These are phyloP conservation scores for Argynnis bischoffii DNA, from an alignment of 2,888 invertebrate genomes.

Conservation along the genomic window DNA sequence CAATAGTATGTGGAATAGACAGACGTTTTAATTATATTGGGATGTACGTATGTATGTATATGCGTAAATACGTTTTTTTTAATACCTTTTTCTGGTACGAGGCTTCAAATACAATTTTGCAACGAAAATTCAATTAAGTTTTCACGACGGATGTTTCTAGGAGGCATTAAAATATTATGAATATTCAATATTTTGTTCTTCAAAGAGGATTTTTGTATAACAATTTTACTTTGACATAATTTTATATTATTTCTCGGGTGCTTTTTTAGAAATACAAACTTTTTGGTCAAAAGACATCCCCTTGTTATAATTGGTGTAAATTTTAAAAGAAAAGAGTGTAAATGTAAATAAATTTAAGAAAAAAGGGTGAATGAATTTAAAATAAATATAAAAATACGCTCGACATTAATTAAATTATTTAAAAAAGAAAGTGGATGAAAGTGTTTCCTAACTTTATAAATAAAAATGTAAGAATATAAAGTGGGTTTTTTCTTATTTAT, in stretches of 20 bases:
- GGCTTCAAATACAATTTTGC: slow-evolving; percentile 32
- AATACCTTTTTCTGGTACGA: not conserved
- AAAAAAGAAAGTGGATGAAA: too few species aligned
- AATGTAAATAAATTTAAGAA: not conserved
- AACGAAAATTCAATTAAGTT: slow-evolving; percentile 42
- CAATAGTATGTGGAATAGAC: too few species aligned
- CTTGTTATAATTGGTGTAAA: slow-evolving; percentile 13
- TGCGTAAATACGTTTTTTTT: not conserved
- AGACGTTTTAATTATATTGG: too few species aligned
- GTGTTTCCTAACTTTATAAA: too few species aligned
- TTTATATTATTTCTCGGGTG: slow-evolving; percentile 7
- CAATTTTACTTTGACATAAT: slow-evolving; percentile 17
- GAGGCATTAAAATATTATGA: slow-evolving; percentile 42
- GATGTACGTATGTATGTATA: too few species aligned
- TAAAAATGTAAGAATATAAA: too few species aligned
- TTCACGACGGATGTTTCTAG: slow-evolving; percentile 37
- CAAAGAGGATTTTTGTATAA: slow-evolving; percentile 37
- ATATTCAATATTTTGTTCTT: slow-evolving; percentile 41
- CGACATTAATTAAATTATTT: too few species aligned
- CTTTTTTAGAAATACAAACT: slow-evolving; percentile 8
- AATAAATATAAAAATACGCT: too few species aligned
- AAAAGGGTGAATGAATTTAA: not conserved
- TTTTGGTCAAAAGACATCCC: slow-evolving; percentile 15
- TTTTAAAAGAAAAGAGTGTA: slow-evolving; percentile 9
- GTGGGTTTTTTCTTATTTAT: too few species aligned